Percentiles rank a stretch among this genome's conserved stretches.
phyloP scores from a whole-genome alignment of 2,888 invertebrate species.

The Pachydiplax longipennis region DNA sequence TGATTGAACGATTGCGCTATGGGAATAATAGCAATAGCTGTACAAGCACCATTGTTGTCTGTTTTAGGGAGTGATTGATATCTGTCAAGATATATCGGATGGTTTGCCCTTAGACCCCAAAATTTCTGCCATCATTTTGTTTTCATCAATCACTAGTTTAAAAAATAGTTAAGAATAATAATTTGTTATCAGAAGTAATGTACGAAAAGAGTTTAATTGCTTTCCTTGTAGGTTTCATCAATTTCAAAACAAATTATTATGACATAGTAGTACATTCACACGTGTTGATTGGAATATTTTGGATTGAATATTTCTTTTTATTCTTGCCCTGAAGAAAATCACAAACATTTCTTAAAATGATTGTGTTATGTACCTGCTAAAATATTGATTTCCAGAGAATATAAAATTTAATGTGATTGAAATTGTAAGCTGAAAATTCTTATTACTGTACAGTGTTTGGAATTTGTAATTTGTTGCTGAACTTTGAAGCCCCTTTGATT shows the following conservation, averaged over 20 bases:
- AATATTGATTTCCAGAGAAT: not conserved
- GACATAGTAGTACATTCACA: not conserved
- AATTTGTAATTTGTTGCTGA: not conserved
- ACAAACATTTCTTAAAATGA: not conserved
- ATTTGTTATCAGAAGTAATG: not conserved
- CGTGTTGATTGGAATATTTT: not conserved
- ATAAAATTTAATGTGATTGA: not conserved
- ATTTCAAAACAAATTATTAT: not conserved
- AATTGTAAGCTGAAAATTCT: not conserved
- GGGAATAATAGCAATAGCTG: conserved; percentile 23
- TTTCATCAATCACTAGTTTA: not conserved
- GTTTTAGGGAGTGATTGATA: conserved; percentile 13
- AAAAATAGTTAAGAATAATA: not conserved
- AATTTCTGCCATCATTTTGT: not conserved
- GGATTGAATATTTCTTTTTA: conserved; percentile 34
- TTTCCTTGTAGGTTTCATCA: not conserved
- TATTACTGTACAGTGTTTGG: not conserved
- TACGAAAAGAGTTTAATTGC: not conserved
- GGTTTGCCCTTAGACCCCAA: conserved; percentile 11
- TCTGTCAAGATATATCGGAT: not conserved
- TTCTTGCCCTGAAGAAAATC: not conserved
- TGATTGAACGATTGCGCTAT: not conserved
- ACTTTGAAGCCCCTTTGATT: not conserved
- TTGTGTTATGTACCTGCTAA: not conserved
- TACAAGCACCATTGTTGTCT: conserved; percentile 24